A percentile compares a stretch with the other conserved stretches of the same genome.
Evolutionary conservation across 2,888 invertebrate species (phyloP).

Genomic region (Dolomedes plantarius): DNA sequence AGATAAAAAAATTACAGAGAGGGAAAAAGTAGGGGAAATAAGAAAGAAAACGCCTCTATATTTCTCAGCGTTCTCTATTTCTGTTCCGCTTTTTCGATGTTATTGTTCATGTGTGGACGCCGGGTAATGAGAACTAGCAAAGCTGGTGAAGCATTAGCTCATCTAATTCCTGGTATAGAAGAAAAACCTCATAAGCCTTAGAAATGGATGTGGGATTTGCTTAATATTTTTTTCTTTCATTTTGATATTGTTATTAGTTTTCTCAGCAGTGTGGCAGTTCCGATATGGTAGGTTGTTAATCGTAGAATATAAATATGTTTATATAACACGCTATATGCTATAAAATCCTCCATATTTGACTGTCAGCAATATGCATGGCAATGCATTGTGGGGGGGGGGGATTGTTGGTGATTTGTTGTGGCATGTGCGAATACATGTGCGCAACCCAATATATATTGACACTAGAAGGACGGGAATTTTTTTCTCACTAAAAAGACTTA

Average conservation of each 20-base stretch:
- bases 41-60: conserved; percentile 4
- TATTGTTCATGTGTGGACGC: conserved; percentile 39
- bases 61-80: conserved; percentile 11
- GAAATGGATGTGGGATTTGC: conserved; percentile 46
- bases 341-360: too few species aligned
- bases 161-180: conserved; percentile 53
- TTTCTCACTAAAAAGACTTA: too few species aligned
- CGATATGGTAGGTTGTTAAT: too few species aligned
- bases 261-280: not conserved
- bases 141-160: conserved; percentile 40
- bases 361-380: too few species aligned
- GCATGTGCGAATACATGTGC: too few species aligned
- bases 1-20: not conserved
- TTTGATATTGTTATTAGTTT: not conserved
- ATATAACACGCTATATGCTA: too few species aligned
- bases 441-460: too few species aligned
- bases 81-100: conserved; percentile 28
- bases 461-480: too few species aligned
- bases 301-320: too few species aligned
- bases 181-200: conserved; percentile 12
- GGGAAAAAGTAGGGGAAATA: not conserved
- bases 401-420: too few species aligned
- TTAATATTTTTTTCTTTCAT: not conserved
- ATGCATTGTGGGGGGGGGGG: too few species aligned
- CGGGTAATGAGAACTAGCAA: conserved; percentile 46